phyloP scores from a whole-genome alignment of 1,140 invertebrate genomes.

The Diorhabda elongata region DNA sequence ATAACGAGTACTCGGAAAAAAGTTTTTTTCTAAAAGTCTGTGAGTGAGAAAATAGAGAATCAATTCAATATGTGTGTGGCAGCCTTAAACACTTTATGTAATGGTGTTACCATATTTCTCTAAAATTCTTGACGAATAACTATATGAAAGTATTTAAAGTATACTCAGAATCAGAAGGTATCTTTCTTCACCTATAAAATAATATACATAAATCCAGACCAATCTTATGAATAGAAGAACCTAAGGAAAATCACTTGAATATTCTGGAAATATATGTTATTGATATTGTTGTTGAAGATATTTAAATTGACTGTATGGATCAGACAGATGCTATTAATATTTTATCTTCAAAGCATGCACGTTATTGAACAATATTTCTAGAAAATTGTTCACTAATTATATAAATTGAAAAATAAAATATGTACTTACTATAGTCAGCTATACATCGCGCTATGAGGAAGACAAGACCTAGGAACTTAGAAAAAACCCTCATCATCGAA shows the following conservation, averaged over 20 bases:
- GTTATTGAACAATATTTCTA: too few relatives aligned
- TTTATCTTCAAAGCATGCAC: not conserved
- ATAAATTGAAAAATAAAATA: not conserved
- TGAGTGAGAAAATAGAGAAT: too few relatives aligned
- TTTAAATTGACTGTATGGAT: not conserved
- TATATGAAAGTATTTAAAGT: too few relatives aligned
- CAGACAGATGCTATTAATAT: not conserved
- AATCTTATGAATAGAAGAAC: not conserved
- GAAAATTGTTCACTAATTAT: too few relatives aligned
- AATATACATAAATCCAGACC: not conserved
- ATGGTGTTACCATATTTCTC: too few relatives aligned
- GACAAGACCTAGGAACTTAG: not conserved
- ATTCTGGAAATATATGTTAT: not conserved
- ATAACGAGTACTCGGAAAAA: too few relatives aligned
- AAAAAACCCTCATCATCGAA: not conserved
- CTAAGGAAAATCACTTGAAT: not conserved
- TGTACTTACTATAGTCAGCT: not conserved
- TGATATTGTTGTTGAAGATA: not conserved
- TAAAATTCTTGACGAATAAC: too few relatives aligned
- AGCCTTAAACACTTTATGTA: too few relatives aligned
- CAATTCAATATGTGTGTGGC: too few relatives aligned
- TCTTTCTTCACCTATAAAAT: not conserved
- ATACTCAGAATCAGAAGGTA: too few relatives aligned
- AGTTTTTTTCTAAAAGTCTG: too few relatives aligned
- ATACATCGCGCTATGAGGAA: not conserved